Percentiles rank a stretch among this genome's conserved stretches.
These are phyloP conservation scores for Oncopodura yosiiana DNA, from an alignment of 1,140 invertebrate species.

Conservation along the genomic window DNA sequence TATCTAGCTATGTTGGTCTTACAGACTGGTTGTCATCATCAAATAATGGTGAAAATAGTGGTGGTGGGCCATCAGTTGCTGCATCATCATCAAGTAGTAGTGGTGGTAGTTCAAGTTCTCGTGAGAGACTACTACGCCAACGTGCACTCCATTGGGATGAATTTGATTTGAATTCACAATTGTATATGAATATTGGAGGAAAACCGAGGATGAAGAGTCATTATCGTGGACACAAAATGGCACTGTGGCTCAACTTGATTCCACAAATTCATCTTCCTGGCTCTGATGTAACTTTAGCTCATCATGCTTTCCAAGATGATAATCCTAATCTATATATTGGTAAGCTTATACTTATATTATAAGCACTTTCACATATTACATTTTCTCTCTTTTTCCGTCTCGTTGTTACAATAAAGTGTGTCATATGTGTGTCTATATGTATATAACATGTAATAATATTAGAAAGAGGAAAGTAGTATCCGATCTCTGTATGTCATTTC, in stretches of 20 bases:
- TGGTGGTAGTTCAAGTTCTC: constrained; percentile 7
- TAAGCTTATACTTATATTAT: constrained; percentile 39
- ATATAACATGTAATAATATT: no score
- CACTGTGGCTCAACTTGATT: constrained; percentile 82
- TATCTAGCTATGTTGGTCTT: neutral
- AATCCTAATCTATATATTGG: constrained; percentile 58
- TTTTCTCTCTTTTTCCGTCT: no score
- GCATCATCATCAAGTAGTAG: constrained; percentile 12
- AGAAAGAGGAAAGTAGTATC: no score
- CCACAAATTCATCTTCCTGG: constrained; percentile 69
- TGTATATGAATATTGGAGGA: constrained; percentile 68
- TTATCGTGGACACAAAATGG: constrained; percentile 80
- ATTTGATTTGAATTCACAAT: constrained; percentile 78
- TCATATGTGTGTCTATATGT: no score
- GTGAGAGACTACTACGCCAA: constrained; percentile 10
- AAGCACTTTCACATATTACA: no score
- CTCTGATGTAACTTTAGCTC: constrained; percentile 63
- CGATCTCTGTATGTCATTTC: no score
- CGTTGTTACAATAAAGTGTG: no score
- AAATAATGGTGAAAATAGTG: neutral
- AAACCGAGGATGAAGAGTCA: constrained; percentile 65
- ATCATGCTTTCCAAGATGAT: constrained; percentile 63
- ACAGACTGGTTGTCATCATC: neutral
- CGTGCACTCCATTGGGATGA: constrained; percentile 58
- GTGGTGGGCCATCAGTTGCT: neutral